Evolutionary conservation across 2,113 vertebrate species (phyloP).

Genomic region (Motacilla tschutschensis): DNA sequence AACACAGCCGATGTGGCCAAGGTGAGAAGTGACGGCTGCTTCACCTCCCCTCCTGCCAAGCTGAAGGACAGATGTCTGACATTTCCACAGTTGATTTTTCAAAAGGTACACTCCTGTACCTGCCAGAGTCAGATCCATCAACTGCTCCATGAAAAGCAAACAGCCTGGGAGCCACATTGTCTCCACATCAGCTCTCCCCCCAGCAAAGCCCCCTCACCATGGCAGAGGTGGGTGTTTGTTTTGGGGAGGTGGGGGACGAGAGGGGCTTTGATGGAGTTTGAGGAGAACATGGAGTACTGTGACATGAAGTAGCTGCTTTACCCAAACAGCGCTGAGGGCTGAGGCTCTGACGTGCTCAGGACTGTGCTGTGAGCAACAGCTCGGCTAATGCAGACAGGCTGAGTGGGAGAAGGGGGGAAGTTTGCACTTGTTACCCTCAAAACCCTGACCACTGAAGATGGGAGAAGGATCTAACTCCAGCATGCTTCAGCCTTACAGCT

Average conservation of each 20-base stretch:
- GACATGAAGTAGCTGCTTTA: neutral
- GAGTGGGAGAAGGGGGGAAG: accelerated
- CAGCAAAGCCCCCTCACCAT: neutral
- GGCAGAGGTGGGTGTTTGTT: neutral
- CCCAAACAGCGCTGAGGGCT: accelerated
- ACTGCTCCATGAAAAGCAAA: neutral
- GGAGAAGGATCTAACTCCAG: neutral
- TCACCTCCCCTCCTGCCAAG: neutral
- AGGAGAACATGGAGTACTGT: accelerated
- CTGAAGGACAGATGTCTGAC: neutral
- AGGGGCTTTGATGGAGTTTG: neutral
- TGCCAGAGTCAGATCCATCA: neutral
- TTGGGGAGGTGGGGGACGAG: neutral
- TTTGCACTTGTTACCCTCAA: accelerated
- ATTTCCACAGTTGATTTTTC: neutral
- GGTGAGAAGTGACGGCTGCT: neutral
- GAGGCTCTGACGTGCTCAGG: neutral
- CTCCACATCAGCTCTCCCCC: neutral
- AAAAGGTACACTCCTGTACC: neutral
- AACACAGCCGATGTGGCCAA: neutral
- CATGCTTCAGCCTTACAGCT: neutral
- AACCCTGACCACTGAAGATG: neutral
- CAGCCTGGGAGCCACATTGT: neutral
- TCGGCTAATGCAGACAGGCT: neutral
- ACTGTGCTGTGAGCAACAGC: neutral